Evolutionary conservation across 2,888 invertebrate species (phyloP).

Genomic region (Lasiommata megera): DNA sequence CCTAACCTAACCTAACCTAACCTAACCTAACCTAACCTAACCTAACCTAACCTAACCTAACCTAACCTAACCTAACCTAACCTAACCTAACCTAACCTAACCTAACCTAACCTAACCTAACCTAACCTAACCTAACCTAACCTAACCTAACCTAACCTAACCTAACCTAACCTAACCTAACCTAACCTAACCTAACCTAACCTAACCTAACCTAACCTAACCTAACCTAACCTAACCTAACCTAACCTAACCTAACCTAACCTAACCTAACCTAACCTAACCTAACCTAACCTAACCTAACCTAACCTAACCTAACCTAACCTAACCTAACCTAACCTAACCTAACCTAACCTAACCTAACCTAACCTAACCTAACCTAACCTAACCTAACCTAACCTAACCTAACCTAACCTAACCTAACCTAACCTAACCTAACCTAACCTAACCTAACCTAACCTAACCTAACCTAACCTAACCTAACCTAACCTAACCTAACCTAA

Average conservation of each 20-base stretch:
- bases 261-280: constrained; percentile 33
- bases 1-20: constrained; percentile 31
- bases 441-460: constrained; percentile 11
- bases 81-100: constrained; percentile 29
- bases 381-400: constrained; percentile 27
- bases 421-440: not conserved
- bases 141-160: constrained; percentile 30
- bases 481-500: constrained; percentile 18
- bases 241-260: constrained; percentile 35
- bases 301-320: constrained; percentile 33
- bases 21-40: constrained; percentile 32
- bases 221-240: constrained; percentile 33
- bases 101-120: constrained; percentile 31
- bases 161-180: constrained; percentile 29
- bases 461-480: constrained; percentile 18
- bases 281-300: constrained; percentile 29
- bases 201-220: constrained; percentile 26
- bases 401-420: constrained; percentile 14
- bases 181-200: constrained; percentile 29
- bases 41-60: constrained; percentile 30
- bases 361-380: constrained; percentile 26
- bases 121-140: constrained; percentile 31
- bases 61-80: constrained; percentile 30
- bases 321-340: constrained; percentile 28
- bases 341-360: constrained; percentile 30